phyloP scores from a whole-genome alignment of 2,113 vertebrate species.

The Grammomys dolichurus region DNA sequence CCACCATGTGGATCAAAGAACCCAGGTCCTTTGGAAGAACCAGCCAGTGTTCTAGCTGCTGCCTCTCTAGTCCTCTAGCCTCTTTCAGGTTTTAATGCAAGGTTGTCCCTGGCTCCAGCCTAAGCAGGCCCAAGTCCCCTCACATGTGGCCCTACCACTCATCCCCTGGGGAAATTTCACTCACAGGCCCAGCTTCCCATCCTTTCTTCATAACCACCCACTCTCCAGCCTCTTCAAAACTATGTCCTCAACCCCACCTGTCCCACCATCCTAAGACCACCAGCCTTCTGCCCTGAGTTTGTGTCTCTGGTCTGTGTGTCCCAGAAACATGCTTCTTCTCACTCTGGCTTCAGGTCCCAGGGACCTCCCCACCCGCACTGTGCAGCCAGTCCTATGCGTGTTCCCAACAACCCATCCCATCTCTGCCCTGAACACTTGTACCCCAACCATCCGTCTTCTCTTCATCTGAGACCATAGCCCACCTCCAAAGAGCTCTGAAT shows the following conservation, averaged over 20 bases:
- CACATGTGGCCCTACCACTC: not conserved
- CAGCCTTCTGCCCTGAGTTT: not conserved
- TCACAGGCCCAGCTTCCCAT: accelerated
- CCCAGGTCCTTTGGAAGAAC: not conserved
- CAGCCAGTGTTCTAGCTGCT: not conserved
- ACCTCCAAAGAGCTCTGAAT: not conserved
- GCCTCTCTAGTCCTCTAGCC: not conserved
- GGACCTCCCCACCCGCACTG: not conserved
- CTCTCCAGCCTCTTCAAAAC: not conserved
- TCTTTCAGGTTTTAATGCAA: not conserved
- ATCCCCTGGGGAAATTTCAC: not conserved
- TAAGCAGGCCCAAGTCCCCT: not conserved
- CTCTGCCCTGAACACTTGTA: not conserved
- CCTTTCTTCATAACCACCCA: too few species aligned
- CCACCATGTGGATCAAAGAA: not conserved
- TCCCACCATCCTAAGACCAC: not conserved
- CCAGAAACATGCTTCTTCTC: not conserved
- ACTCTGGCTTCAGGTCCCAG: not conserved
- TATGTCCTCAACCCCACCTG: not conserved
- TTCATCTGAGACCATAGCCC: not conserved
- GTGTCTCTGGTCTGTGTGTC: not conserved
- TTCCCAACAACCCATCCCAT: too few species aligned
- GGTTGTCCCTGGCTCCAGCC: not conserved
- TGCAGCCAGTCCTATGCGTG: not conserved
- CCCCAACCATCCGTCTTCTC: not conserved